Percentiles rank a stretch among this genome's conserved stretches.
Evolutionary conservation across 2,888 invertebrate species (phyloP).

Genomic region (Criorhina ranunculi): DNA sequence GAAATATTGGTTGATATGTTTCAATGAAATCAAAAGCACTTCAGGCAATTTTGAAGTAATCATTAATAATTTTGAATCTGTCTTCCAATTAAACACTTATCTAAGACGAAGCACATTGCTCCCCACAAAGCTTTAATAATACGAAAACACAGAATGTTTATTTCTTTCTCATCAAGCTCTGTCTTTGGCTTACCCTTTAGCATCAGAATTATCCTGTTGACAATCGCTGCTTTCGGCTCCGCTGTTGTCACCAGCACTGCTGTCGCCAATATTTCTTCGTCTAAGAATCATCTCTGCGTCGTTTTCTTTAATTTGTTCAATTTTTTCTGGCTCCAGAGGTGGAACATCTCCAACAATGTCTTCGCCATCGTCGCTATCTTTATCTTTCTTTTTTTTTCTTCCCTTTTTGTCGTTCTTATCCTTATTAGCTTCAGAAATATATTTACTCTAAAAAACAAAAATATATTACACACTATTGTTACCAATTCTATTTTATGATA

Average conservation of each 20-base stretch:
- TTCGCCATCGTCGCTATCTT: slow-evolving; percentile 92
- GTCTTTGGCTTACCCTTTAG: slow-evolving; percentile 81
- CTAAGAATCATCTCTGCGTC: slow-evolving; percentile 81
- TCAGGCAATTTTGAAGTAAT: slow-evolving; percentile 2
- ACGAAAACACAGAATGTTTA: slow-evolving; percentile 11
- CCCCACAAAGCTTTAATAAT: slow-evolving; percentile 13
- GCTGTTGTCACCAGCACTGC: slow-evolving; percentile 78
- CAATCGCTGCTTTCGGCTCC: slow-evolving; percentile 78
- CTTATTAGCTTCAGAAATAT: slow-evolving; percentile 88
- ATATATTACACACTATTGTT: neutral
- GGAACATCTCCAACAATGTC: slow-evolving; percentile 83
- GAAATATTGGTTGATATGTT: slow-evolving; percentile 10
- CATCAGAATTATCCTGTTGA: slow-evolving; percentile 78
- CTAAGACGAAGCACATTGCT: slow-evolving; percentile 15
- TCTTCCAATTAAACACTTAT: slow-evolving; percentile 12
- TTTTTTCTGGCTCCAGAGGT: slow-evolving; percentile 82
- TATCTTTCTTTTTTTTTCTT: slow-evolving; percentile 89
- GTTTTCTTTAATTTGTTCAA: slow-evolving; percentile 83
- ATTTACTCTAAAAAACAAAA: slow-evolving; percentile 87
- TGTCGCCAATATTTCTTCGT: slow-evolving; percentile 79
- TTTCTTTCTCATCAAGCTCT: slow-evolving; percentile 1
- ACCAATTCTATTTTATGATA: slow-evolving; percentile 1
- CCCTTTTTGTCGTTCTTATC: slow-evolving; percentile 87
- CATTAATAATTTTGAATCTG: slow-evolving; percentile 1
- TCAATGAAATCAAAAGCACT: slow-evolving; percentile 5